Evolutionary conservation across 2,888 invertebrate genomes (phyloP), one percentile per base, ranked within the genome.

Genomic region (Blomia tropicalis): DNA sequence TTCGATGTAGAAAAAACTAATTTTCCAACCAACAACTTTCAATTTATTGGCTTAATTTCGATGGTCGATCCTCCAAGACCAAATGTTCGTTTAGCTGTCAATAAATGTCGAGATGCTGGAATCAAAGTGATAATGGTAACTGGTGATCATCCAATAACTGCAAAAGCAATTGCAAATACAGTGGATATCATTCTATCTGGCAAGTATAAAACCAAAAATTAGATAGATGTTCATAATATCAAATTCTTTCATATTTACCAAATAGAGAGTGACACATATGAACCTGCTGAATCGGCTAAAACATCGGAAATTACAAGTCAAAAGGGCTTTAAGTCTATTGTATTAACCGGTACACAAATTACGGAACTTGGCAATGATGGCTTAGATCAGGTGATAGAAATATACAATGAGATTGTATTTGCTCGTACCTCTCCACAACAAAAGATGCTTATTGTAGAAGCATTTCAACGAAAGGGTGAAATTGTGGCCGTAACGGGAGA

Each of bases 91-190:
- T 70, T 71, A 64, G 73, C 73, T 5, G 73, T 74, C 3, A 66
- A 69, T 22, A 70, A 71, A 27, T 73, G 73, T 65, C 69, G 72
- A 51, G 68, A 69, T 23, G 73, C 73, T 32, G 73, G 73, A 73
- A 71, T 74, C 36, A 71, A 72, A 71, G 73, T 72, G 53, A 75
- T 75, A 66, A 75, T 76, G 76, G 75, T 76, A 2, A 70, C 70
- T 30, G 70, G 70, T 60, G 70, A 70, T 60, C 70, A 70, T 56
- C 70, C 70, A 0, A 80, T 82, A 58, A 86, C 86, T n/a, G 85
- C 85, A 23, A 79, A 81, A 69, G 84, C 85, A 2, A 82, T 86
- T 64, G 85, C 85, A 0, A 76, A 78, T 64, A 80, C 81, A 66
- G 83, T 84, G 1, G 84, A 84, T 27, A 84, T 85, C 66, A 82